Conservation (phyloP, 2,113 vertebrate genomes). For the Lagopus leucura region DNA sequence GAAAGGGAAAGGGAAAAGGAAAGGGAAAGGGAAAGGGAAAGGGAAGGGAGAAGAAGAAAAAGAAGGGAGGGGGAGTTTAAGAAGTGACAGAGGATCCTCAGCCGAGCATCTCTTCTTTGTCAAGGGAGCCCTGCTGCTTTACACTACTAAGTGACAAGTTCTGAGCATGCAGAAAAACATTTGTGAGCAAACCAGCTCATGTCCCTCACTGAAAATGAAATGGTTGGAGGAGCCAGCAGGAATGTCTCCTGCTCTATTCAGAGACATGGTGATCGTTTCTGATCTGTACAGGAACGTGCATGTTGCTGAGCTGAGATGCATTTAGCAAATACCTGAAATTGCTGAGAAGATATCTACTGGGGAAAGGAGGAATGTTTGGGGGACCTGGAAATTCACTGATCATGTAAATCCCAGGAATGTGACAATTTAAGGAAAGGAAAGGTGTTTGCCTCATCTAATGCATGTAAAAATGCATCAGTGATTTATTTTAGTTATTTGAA, state of each 20-base stretch:
- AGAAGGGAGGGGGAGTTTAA: neutral
- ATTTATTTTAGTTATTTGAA: neutral
- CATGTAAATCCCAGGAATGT: neutral
- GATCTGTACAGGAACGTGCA: neutral
- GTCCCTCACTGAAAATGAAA: neutral
- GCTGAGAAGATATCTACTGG: neutral
- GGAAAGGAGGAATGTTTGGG: neutral
- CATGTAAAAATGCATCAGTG: neutral
- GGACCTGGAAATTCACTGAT: neutral
- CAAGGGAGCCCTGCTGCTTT: neutral
- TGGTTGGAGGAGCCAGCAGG: neutral
- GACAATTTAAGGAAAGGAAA: neutral
- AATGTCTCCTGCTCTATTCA: neutral
- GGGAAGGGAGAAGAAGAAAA: neutral
- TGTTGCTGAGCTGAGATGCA: fast-evolving
- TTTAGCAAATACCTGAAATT: neutral
- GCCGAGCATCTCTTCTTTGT: neutral
- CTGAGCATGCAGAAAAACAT: neutral
- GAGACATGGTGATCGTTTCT: neutral
- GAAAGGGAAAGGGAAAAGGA: too few species aligned
- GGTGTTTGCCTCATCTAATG: neutral
- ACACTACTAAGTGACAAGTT: neutral
- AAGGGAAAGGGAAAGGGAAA: too few species aligned
- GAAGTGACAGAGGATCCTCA: neutral
- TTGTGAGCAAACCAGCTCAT: neutral